Evolutionary conservation across 2,888 invertebrate genomes (phyloP).

Genomic region (Tenthredo distinguenda): DNA sequence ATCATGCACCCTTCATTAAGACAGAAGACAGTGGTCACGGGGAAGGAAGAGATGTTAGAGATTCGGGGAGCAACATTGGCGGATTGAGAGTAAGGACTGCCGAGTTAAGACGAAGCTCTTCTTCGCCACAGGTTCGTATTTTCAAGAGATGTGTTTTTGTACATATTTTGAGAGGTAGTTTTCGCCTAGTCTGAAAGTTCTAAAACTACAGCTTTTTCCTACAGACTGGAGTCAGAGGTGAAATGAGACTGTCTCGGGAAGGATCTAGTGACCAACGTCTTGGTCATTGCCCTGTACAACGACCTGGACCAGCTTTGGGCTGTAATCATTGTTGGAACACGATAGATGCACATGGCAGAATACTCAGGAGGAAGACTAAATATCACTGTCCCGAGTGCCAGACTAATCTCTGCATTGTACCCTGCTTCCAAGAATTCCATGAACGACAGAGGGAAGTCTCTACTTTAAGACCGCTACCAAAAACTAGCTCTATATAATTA

Average conservation of each 20-base stretch:
- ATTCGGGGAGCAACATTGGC: conserved; percentile 66
- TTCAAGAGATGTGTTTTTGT: neutral
- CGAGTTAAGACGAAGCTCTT: conserved; percentile 82
- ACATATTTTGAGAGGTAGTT: neutral
- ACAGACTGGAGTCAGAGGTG: conserved; percentile 51
- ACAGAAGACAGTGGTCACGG: conserved; percentile 73
- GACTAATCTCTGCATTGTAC: conserved; percentile 93
- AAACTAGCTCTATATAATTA: conserved; percentile 71
- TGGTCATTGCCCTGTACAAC: conserved; percentile 90
- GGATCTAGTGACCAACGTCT: conserved; percentile 79
- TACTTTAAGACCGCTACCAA: conserved; percentile 68
- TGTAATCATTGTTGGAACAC: conserved; percentile 96
- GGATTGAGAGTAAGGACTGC: conserved; percentile 80
- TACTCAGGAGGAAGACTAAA: conserved; percentile 91
- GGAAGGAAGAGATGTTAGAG: conserved; percentile 70
- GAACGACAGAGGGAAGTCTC: conserved; percentile 80
- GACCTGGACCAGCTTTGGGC: conserved; percentile 91
- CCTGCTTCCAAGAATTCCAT: conserved; percentile 93
- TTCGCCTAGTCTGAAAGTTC: conserved; percentile 3
- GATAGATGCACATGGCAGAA: conserved; percentile 90
- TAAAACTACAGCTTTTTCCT: conserved; percentile 24
- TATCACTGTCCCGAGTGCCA: conserved; percentile 95
- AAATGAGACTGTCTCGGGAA: conserved; percentile 58
- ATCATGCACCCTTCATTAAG: conserved; percentile 67
- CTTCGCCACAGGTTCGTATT: conserved; percentile 81